Conservation (phyloP, 2,797 vertebrate species). For the Danio jaintianensis region DNA sequence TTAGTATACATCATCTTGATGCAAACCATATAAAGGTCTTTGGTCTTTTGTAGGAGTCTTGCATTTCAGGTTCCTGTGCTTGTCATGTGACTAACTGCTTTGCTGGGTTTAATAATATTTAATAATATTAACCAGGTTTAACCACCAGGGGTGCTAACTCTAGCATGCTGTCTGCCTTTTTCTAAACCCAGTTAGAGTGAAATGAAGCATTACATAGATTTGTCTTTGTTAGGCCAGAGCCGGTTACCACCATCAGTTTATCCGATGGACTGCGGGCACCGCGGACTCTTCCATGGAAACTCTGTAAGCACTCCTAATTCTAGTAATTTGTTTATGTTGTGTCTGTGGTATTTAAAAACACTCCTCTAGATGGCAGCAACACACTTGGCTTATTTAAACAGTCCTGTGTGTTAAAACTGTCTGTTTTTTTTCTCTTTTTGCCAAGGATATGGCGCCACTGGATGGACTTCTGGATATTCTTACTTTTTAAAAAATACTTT, state of each 20-base stretch:
- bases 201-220: neutral
- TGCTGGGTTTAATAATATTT: no score
- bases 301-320: conserved; percentile 41
- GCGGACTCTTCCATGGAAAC: conserved; percentile 53
- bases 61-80: no score
- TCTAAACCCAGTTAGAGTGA: no score
- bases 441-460: neutral
- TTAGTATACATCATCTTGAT: no score
- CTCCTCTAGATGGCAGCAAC: conserved; percentile 30
- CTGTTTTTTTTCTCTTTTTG: neutral
- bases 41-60: no score
- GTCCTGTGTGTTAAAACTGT: neutral
- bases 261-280: conserved; percentile 45
- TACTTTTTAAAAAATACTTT: conserved; percentile 10
- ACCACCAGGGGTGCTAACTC: neutral
- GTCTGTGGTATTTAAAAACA: neutral
- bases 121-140: neutral
- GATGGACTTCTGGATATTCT: neutral
- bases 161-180: no score
- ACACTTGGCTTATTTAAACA: neutral
- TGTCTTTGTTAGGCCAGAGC: conserved; percentile 32
- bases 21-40: no score
- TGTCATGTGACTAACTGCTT: no score
- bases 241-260: conserved; percentile 8
- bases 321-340: neutral